These are phyloP conservation scores for Scartelaos histophorus DNA, from an alignment of 2,113 vertebrate genomes.

Conservation along the genomic window DNA sequence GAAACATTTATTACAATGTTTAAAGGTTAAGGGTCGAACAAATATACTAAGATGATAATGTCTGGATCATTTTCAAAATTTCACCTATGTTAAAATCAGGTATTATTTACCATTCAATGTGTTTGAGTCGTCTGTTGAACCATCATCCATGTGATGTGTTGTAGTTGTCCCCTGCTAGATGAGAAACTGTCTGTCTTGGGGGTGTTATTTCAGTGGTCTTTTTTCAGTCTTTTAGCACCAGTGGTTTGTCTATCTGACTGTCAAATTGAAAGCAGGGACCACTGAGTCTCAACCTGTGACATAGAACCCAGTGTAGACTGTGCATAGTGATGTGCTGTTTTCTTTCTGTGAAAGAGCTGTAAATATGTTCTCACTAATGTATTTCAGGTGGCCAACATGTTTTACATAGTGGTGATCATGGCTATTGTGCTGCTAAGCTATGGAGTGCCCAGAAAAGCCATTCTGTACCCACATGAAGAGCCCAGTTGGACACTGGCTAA, in stretches of 20 bases:
- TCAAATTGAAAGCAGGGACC: not conserved
- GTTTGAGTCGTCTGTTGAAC: not conserved
- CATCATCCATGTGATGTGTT: not conserved
- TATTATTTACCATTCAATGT: not conserved
- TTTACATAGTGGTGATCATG: constrained; percentile 99
- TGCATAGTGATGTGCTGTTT: not conserved
- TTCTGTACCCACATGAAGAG: constrained; percentile 88
- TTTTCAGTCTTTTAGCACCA: not conserved
- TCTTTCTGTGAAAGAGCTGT: not conserved
- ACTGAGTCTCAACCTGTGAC: not conserved
- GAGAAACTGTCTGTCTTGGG: not conserved
- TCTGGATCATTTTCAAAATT: constrained; percentile 4
- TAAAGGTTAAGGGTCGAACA: not conserved
- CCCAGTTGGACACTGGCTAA: constrained; percentile 92
- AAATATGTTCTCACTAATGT: constrained; percentile 7
- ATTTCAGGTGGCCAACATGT: constrained; percentile 98
- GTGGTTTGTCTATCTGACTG: not conserved
- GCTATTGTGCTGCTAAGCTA: constrained; percentile 93
- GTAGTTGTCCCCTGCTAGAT: not conserved
- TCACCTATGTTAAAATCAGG: constrained; percentile 8
- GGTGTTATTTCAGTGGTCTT: not conserved
- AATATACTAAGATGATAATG: not conserved
- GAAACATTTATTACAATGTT: no score
- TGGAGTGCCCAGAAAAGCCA: constrained; percentile 96
- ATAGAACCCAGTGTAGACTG: not conserved